Evolutionary conservation across 2,113 vertebrate genomes (phyloP), one percentile per base, ranked within the genome.

Genomic region (Narcine bancroftii): DNA sequence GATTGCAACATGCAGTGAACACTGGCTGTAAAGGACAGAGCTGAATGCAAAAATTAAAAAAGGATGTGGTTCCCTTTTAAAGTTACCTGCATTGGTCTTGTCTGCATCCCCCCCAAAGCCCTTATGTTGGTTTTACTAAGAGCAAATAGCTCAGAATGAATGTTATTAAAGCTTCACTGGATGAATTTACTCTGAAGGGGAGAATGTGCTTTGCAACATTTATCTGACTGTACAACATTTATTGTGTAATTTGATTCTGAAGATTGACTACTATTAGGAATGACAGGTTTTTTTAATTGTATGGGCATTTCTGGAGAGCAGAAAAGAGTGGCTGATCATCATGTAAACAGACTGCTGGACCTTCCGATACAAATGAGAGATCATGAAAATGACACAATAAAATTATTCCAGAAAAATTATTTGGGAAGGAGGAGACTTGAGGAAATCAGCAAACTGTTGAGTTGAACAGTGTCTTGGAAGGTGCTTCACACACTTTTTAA

Each of bases 291-390:
- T 87, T 60, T n/a, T n/a, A n/a, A 87, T 83, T 87, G 15, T 33
- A 87, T 63, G 56, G 53, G 29, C 50, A 87, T 63, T 63, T 36
- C 33, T 33, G 21, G 81, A 87, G n/a, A 60, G 81, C 81, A 60
- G 53, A 50, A 87, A 87, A 87, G 81, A 87, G n/a, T 56, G n/a
- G 13, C n/a, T 87, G 81, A 87, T 87, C 53, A 63, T 87, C 60
- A 87, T 87, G 33, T 36, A 87, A 87, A 21, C 53, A 19, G 81
- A 85, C 81, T 60, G 81, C 15, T 15, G 81, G 33, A 85, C 15
- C 53, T 87, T 87, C 53, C 81, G n/a, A 33, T 11, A 60, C n/a
- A 87, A 33, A 36, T 60, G n/a, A 87, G 81, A 17, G 17, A 21
- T n/a, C 17, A 36, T 87, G n/a, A 87, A 39, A 36, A 50, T 63